phyloP scores from a whole-genome alignment of 2,113 vertebrate genomes.

The Orthochromis malagaraziensis region DNA sequence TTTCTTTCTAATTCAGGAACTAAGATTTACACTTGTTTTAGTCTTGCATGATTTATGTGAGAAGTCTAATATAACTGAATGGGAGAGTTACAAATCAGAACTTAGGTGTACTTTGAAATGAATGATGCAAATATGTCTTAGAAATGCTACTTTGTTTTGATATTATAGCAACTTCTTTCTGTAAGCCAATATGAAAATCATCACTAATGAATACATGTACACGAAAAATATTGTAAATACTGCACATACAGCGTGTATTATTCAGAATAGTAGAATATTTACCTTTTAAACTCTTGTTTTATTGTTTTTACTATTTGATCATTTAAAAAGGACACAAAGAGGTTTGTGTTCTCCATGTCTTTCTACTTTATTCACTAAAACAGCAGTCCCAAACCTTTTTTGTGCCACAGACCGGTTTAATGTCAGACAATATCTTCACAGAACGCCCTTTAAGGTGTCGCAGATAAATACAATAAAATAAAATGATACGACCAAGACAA shows the following conservation, averaged over 20 bases:
- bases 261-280: not conserved
- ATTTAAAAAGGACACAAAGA: not conserved
- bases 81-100: not conserved
- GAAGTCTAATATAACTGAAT: not conserved
- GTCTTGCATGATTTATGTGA: not conserved
- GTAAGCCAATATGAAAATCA: not conserved
- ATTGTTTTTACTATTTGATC: not conserved
- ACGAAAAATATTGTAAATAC: accelerated
- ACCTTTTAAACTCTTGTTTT: not conserved
- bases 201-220: not conserved
- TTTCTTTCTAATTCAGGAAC: not conserved
- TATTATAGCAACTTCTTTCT: not conserved
- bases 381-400: not conserved
- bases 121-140: not conserved
- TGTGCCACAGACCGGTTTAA: not conserved
- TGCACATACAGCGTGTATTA: not conserved
- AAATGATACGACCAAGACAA: not conserved
- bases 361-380: not conserved
- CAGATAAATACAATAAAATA: not conserved
- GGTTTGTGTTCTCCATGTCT: not conserved
- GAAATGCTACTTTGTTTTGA: not conserved
- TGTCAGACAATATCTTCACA: not conserved
- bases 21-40: not conserved
- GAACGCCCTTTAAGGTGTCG: accelerated
- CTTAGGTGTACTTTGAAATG: not conserved